Evolutionary conservation across 2,888 invertebrate species (phyloP), one percentile per base, ranked within the genome.

Genomic region (Perizoma affinitatum): DNA sequence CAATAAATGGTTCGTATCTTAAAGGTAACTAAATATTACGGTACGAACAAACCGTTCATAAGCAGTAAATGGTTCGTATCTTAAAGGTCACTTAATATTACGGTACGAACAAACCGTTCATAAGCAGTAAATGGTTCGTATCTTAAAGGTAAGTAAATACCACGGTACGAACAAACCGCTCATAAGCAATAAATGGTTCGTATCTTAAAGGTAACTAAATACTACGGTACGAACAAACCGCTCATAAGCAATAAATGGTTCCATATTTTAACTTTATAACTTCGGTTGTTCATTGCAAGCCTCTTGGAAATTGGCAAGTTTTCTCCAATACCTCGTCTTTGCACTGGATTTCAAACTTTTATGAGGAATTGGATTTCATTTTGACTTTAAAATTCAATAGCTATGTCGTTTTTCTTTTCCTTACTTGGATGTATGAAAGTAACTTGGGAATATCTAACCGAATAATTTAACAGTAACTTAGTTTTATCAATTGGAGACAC

Each of bases 221-320:
- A n/a, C n/a, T n/a, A n/a, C n/a, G 22, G 22, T 48, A 49, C 41
- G 49, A 38, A 43, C 36, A 40, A 45, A 54, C 58, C 54, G 41
- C 59, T 59, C 59, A 45, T 60, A 63, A 62, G 70, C 68, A 70
- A 72, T 72, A 68, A 74, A 71, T 70, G 63, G 63, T 54, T 58
- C 59, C 43, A 68, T 70, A 67, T 67, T 76, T 74, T 65, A 75
- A 66, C 69, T 73, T 70, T 67, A 69, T 71, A 72, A 73, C 71
- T 70, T 67, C 57, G 69, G 72, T 71, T 72, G 71, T 68, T 71
- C 70, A 67, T 73, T 65, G 68, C 47, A 50, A 54, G 61, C 66
- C 57, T 63, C 58, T 49, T 68, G 75, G 75, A 76, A 76, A 77
- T 76, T 77, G 76, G 69, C 73, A 66, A 68, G 71, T 72, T 68